phyloP scores from a whole-genome alignment of 2,888 invertebrate genomes.

The Dolichomitus sp. region DNA sequence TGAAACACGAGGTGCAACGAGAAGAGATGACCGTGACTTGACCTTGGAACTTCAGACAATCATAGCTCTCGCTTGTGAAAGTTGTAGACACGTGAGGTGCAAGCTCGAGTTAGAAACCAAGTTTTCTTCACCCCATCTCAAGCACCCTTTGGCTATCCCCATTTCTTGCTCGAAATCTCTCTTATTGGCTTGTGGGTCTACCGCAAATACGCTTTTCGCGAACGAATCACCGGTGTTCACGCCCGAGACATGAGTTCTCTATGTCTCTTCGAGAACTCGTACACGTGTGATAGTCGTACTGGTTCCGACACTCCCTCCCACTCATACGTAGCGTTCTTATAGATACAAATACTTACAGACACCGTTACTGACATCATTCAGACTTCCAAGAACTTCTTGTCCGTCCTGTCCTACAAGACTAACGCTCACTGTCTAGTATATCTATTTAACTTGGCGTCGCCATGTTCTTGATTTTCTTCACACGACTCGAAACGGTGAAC shows the following conservation, averaged over 20 bases:
- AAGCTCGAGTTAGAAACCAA: conserved; percentile 49
- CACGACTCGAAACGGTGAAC: conserved; percentile 9
- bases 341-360: neutral
- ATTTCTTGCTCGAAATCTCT: conserved; percentile 34
- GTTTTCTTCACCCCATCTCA: conserved; percentile 28
- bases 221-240: conserved; percentile 56
- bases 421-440: neutral
- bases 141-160: conserved; percentile 15
- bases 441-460: conserved; percentile 10
- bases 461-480: neutral
- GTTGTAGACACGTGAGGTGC: conserved; percentile 54
- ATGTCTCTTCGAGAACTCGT: conserved; percentile 21
- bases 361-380: conserved; percentile 9
- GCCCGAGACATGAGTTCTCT: conserved; percentile 22
- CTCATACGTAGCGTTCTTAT: conserved; percentile 5
- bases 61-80: conserved; percentile 36
- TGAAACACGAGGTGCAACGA: conserved; percentile 34
- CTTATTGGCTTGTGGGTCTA: conserved; percentile 40
- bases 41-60: conserved; percentile 57
- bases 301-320: conserved; percentile 1
- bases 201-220: conserved; percentile 52
- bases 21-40: neutral
- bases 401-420: neutral
- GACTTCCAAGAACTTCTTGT: conserved; percentile 16
- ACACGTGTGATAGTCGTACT: neutral